Percentiles rank a stretch among this genome's conserved stretches.
Evolutionary conservation across 1,140 invertebrate species (phyloP).

Genomic region (Drosophila sechellia): DNA sequence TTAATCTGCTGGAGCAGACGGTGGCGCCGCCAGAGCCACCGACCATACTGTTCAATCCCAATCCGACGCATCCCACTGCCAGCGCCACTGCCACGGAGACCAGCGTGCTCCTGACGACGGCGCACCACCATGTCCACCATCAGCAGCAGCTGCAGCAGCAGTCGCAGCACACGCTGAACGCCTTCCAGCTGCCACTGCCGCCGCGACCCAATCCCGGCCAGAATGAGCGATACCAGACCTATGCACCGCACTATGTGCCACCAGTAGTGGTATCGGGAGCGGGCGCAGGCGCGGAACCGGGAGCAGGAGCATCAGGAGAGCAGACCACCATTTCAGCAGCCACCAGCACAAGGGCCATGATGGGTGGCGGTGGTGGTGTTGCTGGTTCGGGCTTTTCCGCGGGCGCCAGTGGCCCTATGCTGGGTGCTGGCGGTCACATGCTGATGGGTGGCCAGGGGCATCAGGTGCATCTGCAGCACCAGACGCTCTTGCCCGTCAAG

Average conservation of each 20-base stretch:
- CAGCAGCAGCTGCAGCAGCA: slow-evolving; percentile 58
- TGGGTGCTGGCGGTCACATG: slow-evolving; percentile 34
- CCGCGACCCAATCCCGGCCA: slow-evolving; percentile 40
- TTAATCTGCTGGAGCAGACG: slow-evolving; percentile 58
- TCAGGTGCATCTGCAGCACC: slow-evolving; percentile 71
- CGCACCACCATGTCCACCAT: slow-evolving; percentile 64
- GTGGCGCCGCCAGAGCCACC: slow-evolving; percentile 69
- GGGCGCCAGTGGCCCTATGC: slow-evolving; percentile 12
- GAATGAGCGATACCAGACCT: slow-evolving; percentile 67
- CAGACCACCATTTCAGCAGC: slow-evolving; percentile 31
- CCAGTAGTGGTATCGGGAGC: slow-evolving; percentile 22
- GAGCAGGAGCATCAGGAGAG: slow-evolving; percentile 15
- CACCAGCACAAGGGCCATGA: slow-evolving; percentile 22
- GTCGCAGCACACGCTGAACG: slow-evolving; percentile 51
- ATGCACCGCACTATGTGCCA: slow-evolving; percentile 65
- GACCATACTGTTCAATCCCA: slow-evolving; percentile 75
- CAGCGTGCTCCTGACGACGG: slow-evolving; percentile 40
- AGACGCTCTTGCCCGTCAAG: slow-evolving; percentile 75
- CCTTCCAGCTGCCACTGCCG: slow-evolving; percentile 60
- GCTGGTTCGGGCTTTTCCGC: slow-evolving; percentile 15
- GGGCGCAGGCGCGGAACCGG: not conserved
- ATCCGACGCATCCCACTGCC: slow-evolving; percentile 52
- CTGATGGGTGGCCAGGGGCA: slow-evolving; percentile 59
- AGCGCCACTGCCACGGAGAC: slow-evolving; percentile 39
- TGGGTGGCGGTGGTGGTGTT: slow-evolving; percentile 7